A percentile compares a stretch with the other conserved stretches of the same genome.
phyloP scores from a whole-genome alignment of 2,888 invertebrate species.

The Tortrix viridana region DNA sequence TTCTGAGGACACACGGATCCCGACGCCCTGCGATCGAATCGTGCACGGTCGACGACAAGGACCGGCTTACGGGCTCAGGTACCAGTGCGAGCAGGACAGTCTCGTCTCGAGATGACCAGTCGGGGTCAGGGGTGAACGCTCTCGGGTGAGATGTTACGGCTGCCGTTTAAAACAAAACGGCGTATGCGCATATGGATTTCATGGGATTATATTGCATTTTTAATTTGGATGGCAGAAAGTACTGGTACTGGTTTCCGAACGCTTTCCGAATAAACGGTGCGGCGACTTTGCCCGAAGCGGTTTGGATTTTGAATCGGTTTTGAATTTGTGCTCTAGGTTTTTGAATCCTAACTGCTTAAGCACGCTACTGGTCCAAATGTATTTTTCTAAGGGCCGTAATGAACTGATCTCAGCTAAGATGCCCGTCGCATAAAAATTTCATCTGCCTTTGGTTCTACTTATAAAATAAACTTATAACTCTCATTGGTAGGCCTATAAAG shows the following conservation, averaged over 20 bases:
- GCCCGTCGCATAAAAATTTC: too few relatives aligned
- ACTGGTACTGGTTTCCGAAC: constrained; percentile 44
- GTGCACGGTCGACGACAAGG: constrained; percentile 65
- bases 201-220: too few relatives aligned
- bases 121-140: constrained; percentile 83
- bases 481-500: too few relatives aligned
- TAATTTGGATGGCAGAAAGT: too few relatives aligned
- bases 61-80: constrained; percentile 42
- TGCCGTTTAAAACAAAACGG: too few relatives aligned
- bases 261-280: constrained; percentile 42
- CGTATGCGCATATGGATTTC: too few relatives aligned
- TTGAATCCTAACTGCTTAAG: too few relatives aligned
- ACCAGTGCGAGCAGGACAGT: constrained; percentile 52
- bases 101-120: constrained; percentile 78
- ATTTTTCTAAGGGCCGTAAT: too few relatives aligned
- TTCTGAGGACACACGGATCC: constrained; percentile 81
- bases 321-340: neutral
- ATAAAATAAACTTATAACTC: too few relatives aligned
- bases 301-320: constrained; percentile 37
- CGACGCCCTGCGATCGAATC: constrained; percentile 68
- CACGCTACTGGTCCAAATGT: too few relatives aligned
- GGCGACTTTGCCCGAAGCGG: constrained; percentile 54
- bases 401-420: too few relatives aligned
- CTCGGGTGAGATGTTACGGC: constrained; percentile 69
- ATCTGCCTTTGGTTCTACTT: too few relatives aligned